A percentile compares a stretch with the other conserved stretches of the same genome.
These are phyloP conservation scores for Muschampia plurimacula DNA, from an alignment of 2,888 invertebrate genomes.

Conservation along the genomic window DNA sequence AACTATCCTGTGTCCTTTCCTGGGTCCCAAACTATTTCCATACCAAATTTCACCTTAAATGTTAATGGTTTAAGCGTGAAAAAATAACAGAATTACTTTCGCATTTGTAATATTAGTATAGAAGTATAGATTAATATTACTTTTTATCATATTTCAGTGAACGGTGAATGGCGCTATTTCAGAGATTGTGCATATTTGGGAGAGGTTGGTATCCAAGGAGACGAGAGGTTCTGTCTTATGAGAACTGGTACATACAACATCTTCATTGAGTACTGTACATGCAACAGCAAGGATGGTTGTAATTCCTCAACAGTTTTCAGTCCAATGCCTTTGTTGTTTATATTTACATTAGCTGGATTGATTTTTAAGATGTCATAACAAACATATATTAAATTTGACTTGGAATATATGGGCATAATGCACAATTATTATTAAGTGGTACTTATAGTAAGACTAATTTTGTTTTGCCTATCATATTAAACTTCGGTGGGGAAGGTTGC, in stretches of 20 bases:
- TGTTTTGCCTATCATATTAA: not conserved
- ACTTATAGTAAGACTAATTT: not conserved
- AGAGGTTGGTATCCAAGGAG: conserved; percentile 95
- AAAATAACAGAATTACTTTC: not conserved
- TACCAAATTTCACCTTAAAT: too few species aligned
- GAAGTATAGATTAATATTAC: not conserved
- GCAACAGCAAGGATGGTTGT: conserved; percentile 96
- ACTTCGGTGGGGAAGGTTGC: too few species aligned
- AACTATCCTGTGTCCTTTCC: too few species aligned
- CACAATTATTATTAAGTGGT: not conserved
- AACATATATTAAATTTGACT: not conserved
- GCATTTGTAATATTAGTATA: too few species aligned
- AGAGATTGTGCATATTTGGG: conserved; percentile 96
- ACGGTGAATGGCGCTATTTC: conserved; percentile 95
- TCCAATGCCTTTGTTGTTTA: conserved; percentile 60
- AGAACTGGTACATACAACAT: conserved; percentile 96
- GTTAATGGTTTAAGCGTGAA: too few species aligned
- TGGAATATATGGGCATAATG: not conserved
- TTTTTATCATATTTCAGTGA: conserved; percentile 82
- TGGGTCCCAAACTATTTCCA: too few species aligned
- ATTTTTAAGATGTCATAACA: conserved; percentile 8
- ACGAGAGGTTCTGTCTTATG: conserved; percentile 96
- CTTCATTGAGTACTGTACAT: conserved; percentile 97
- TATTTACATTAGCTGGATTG: conserved; percentile 39
- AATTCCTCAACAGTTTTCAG: conserved; percentile 86